A percentile compares a stretch with the other conserved stretches of the same genome.
Conservation (phyloP, 2,113 vertebrate genomes). For the Indicator maculatus region DNA sequence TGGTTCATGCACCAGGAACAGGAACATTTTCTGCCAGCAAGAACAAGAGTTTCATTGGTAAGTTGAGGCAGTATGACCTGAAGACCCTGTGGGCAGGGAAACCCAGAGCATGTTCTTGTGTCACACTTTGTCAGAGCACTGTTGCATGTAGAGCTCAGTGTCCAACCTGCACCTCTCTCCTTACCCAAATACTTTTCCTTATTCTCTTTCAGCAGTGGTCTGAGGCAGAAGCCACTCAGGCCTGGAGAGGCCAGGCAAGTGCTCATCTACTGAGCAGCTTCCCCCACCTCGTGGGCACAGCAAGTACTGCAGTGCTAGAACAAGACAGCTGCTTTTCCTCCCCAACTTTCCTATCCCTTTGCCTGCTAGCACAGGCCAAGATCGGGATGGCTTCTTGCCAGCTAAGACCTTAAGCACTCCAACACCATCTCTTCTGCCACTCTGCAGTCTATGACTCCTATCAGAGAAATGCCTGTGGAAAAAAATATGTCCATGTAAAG, state of each 20-base stretch:
- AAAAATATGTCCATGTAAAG: neutral
- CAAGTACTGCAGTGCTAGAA: constrained; percentile 35
- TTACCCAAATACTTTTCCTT: neutral
- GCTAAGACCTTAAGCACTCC: constrained; percentile 35
- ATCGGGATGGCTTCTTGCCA: constrained; percentile 52
- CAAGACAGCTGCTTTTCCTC: constrained; percentile 20
- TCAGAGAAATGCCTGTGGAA: constrained; percentile 9
- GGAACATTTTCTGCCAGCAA: neutral
- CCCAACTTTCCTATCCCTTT: neutral
- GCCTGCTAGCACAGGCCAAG: constrained; percentile 6
- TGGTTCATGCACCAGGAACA: neutral
- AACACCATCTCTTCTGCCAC: constrained; percentile 51
- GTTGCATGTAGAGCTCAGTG: neutral
- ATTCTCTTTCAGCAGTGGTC: neutral
- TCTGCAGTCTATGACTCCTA: constrained; percentile 45
- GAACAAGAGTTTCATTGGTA: neutral
- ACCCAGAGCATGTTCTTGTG: neutral
- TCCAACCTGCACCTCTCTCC: neutral
- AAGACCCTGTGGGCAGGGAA: neutral
- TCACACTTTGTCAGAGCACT: neutral
- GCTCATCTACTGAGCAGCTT: neutral
- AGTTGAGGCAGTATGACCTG: neutral
- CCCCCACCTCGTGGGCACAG: constrained; percentile 47
- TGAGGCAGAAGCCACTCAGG: neutral
- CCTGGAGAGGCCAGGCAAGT: neutral